Evolutionary conservation across 1,140 invertebrate species (phyloP), one percentile per base, ranked within the genome.

Genomic region (Drosophila lini): DNA sequence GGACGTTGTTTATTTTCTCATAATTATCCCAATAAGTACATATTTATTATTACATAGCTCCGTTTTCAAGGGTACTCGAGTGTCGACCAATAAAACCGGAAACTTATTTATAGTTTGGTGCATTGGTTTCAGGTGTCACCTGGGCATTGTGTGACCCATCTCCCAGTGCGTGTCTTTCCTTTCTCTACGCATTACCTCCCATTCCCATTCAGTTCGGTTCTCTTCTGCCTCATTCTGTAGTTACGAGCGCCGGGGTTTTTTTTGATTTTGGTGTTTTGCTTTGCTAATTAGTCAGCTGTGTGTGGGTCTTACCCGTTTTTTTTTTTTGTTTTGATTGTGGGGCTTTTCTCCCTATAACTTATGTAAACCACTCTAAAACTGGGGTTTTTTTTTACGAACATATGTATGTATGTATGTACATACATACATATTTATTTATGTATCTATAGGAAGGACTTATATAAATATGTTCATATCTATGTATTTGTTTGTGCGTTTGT

Each of bases 271-370:
- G 58, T 44, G 67, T 64, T 67, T 60, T 71, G 50, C 73, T 57
- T 61, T 77, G 62, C 73, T 78, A 85, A 85, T 78, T 85, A 78
- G 78, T 81, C 74, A 85, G 81, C 70, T 75, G 58, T 68, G 44
- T 56, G 34, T 57, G 67, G 74, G 76, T 25, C 56, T 74, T 81
- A 74, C 45, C 74, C 74, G 60, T 67, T 55, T 55, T 8, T 15
- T 6, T 44, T 34, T 44, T 16, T 19, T 34, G 22, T 55, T 44
- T 53, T 7, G 16, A 36, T 13, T 53, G 50, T 3, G 50, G 32
- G 50, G 50, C 32, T 57, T 55, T 65, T 59, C 45, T 45, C 59
- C 44, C 41, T 6, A 11, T 42, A 13, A 22, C 34, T 67, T 44
- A 64, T 68, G 65, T 53, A 65, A 69, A 48, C 59, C 50, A 44